Evolutionary conservation across 2,888 invertebrate genomes (phyloP).

Genomic region (Polyploca ridens): DNA sequence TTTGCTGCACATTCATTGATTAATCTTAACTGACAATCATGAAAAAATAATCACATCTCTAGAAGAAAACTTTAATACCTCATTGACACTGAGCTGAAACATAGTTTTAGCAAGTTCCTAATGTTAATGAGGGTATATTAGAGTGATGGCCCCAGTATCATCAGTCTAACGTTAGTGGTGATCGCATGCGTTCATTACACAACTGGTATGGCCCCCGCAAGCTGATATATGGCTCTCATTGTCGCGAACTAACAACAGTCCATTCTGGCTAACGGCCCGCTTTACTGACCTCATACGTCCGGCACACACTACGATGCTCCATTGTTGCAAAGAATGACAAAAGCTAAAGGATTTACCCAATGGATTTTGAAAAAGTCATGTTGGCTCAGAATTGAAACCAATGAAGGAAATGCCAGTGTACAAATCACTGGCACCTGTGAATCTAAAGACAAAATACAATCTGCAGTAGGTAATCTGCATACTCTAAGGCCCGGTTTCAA

Average conservation of each 20-base stretch:
- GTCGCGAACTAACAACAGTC: constrained; percentile 73
- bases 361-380: constrained; percentile 12
- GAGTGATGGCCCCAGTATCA: constrained; percentile 45
- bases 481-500: too few relatives aligned
- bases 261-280: constrained; percentile 70
- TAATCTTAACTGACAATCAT: too few relatives aligned
- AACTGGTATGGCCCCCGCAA: constrained; percentile 47
- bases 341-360: constrained; percentile 18
- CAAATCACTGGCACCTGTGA: too few relatives aligned
- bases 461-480: too few relatives aligned
- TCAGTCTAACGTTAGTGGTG: constrained; percentile 42
- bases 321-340: constrained; percentile 23
- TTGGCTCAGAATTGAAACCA: neutral
- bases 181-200: constrained; percentile 58
- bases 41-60: too few relatives aligned
- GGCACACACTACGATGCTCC: constrained; percentile 29
- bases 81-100: neutral
- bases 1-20: too few relatives aligned
- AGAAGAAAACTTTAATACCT: too few relatives aligned
- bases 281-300: constrained; percentile 63
- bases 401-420: neutral
- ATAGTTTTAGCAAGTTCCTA: neutral
- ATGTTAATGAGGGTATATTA: constrained; percentile 57
- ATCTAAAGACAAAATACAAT: too few relatives aligned
- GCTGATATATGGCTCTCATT: constrained; percentile 74